These are phyloP conservation scores for Drosophila saltans DNA, from an alignment of 1,140 invertebrate genomes.

Conservation along the genomic window DNA sequence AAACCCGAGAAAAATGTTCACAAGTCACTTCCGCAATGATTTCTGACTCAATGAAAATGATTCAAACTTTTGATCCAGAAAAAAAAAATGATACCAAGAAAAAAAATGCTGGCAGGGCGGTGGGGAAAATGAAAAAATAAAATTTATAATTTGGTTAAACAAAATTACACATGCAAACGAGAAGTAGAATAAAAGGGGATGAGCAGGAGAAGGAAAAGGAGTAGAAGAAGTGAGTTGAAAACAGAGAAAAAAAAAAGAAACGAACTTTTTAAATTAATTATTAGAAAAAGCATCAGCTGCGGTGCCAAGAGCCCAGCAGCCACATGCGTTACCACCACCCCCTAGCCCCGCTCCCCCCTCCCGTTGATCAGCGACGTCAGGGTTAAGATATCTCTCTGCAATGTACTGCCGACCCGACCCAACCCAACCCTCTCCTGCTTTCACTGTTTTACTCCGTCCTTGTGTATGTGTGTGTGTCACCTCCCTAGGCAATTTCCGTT, in stretches of 20 bases:
- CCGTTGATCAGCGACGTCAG: slow-evolving; percentile 25
- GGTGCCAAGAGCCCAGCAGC: slow-evolving; percentile 32
- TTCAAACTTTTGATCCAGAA: background rate
- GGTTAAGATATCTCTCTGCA: slow-evolving; percentile 37
- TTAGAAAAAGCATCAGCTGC: slow-evolving; percentile 82
- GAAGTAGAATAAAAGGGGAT: background rate
- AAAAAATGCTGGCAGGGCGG: too few species aligned
- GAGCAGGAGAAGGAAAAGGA: background rate
- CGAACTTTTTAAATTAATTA: slow-evolving; percentile 83
- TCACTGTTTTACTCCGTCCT: background rate
- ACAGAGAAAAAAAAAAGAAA: slow-evolving; percentile 58
- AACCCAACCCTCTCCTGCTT: background rate
- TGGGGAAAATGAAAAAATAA: too few species aligned
- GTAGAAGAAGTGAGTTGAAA: background rate
- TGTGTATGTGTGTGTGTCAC: slow-evolving; percentile 55
- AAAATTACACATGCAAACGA: background rate
- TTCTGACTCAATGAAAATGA: background rate
- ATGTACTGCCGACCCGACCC: background rate
- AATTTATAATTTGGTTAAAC: slow-evolving; percentile 11
- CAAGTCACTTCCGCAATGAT: background rate
- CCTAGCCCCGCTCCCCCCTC: background rate
- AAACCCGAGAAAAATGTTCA: too few species aligned
- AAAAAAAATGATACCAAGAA: background rate
- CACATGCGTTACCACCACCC: slow-evolving; percentile 43
- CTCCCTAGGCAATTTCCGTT: slow-evolving; percentile 83